phyloP scores from a whole-genome alignment of 2,113 vertebrate species.

The Paratilapia polleni region DNA sequence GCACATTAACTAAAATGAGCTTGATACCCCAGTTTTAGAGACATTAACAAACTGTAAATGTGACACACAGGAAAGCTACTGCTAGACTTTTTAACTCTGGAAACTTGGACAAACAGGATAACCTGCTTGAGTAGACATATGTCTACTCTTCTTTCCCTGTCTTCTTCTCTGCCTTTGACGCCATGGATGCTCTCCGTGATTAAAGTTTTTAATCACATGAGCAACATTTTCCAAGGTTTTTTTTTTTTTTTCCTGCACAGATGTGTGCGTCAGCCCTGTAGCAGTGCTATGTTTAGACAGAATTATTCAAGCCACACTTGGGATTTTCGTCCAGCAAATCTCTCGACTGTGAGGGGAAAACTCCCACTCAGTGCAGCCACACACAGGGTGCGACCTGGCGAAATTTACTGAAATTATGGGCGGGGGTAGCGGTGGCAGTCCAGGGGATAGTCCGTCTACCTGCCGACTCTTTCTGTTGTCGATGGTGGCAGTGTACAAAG shows the following conservation, averaged over 20 bases:
- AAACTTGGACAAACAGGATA: not conserved
- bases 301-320: not conserved
- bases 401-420: too few species aligned
- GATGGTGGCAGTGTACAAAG: too few species aligned
- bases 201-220: constrained; percentile 45
- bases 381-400: not conserved
- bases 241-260: not conserved
- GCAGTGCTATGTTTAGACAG: not conserved
- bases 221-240: constrained; percentile 57
- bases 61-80: not conserved
- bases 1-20: not conserved
- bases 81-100: not conserved
- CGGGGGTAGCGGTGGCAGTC: too few species aligned
- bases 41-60: not conserved
- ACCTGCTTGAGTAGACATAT: not conserved
- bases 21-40: not conserved
- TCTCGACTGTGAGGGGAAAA: too few species aligned
- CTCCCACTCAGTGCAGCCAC: not conserved
- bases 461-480: too few species aligned
- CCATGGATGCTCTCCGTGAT: constrained; percentile 2
- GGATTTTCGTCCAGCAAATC: too few species aligned
- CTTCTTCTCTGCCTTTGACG: not conserved
- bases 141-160: not conserved
- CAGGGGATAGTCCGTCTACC: too few species aligned
- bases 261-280: constrained; percentile 1